Evolutionary conservation across 1,140 invertebrate genomes (phyloP), one percentile per base, ranked within the genome.

Genomic region (Anastatus disparis): DNA sequence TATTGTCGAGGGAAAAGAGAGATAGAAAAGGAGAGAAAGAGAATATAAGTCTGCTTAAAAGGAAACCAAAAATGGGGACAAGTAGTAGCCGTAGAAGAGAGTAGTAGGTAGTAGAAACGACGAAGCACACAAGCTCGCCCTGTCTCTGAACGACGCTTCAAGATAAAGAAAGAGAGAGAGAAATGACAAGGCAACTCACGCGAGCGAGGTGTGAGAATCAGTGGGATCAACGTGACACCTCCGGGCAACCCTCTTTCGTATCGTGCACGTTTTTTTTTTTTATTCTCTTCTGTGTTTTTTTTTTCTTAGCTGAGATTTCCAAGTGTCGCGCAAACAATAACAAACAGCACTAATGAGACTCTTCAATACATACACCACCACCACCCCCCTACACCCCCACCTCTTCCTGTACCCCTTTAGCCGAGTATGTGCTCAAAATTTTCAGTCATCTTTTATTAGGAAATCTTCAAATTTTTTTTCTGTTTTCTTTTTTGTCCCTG

Each of bases 31-130:
- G n/a, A n/a, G n/a, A n/a, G n/a, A n/a, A n/a, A n/a, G n/a, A n/a
- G n/a, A n/a, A n/a, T n/a, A n/a, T n/a, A n/a, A 75, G 79, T 76
- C 81, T 85, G 78, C 78, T 85, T 86, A 85, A 86, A 85, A 84
- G 81, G 82, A 86, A 86, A 84, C 83, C 81, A 83, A 85, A 86
- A 86, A 86, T 83, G 78, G 70, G 84, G 78, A 82, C 83, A 85
- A 86, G 84, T 81, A n/a, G n/a, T n/a, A 77, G 76, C 67, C 65
- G 69, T 73, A 64, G 69, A 52, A 46, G 58, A 58, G 70, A 78
- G 76, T 74, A 74, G 72, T 74, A 64, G 67, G 50, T 13, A 46
- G 26, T n/a, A 42, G 31, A 67, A 22, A 22, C 31, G n/a, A n/a
- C n/a, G n/a, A n/a, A n/a, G n/a, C n/a, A 46, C 58, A 27, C 24